Evolutionary conservation across 2,888 invertebrate species (phyloP).

Genomic region (Eristalis intricaria): DNA sequence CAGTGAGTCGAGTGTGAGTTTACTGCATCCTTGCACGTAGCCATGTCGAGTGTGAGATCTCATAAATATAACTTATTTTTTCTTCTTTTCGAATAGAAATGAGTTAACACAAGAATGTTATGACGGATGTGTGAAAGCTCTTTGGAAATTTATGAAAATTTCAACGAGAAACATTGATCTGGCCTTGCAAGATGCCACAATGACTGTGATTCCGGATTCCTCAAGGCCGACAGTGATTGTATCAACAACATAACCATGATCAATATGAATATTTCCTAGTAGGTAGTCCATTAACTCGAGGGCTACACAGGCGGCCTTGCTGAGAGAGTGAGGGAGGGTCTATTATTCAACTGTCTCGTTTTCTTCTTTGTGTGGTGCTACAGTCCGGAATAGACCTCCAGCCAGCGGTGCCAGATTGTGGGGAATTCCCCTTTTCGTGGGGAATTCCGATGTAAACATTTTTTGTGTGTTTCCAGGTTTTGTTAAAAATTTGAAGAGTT

Average conservation of each 20-base stretch:
- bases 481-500: no score
- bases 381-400: no score
- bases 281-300: no score
- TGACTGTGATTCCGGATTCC: neutral
- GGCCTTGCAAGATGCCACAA: neutral
- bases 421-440: no score
- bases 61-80: neutral
- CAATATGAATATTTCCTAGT: no score
- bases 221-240: neutral
- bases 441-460: no score
- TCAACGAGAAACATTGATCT: neutral
- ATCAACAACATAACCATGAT: neutral
- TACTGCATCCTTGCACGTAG: neutral
- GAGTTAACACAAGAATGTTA: neutral
- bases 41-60: neutral
- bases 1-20: neutral
- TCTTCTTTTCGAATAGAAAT: neutral
- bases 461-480: no score
- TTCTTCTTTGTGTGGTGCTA: no score
- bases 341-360: no score
- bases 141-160: neutral
- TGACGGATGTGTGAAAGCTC: neutral
- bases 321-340: no score
- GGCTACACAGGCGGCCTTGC: no score
- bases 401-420: no score